Evolutionary conservation across 2,113 vertebrate species (phyloP).

Genomic region (Rhadina sibilatrix): DNA sequence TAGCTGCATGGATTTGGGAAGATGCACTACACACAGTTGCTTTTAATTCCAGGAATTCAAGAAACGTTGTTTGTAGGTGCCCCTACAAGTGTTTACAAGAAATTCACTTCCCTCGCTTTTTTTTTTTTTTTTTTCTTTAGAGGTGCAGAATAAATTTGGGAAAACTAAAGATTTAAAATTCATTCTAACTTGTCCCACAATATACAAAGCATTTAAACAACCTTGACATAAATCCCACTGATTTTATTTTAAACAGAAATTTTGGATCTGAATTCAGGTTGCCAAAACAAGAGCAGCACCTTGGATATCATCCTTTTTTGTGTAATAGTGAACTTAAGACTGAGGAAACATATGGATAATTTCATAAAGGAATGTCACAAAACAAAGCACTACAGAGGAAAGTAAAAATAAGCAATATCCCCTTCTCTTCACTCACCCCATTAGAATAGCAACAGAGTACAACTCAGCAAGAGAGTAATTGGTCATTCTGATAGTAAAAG

Average conservation of each 20-base stretch:
- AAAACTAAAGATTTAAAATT: not conserved
- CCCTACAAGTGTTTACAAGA: not conserved
- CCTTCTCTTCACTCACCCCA: not conserved
- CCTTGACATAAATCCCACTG: not conserved
- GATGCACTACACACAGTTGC: not conserved
- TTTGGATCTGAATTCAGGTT: not conserved
- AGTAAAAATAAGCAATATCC: constrained; percentile 14
- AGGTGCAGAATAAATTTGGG: not conserved
- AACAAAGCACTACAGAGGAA: not conserved
- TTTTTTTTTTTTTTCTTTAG: not conserved
- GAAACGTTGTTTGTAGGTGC: not conserved
- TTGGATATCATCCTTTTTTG: not conserved
- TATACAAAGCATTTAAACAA: not conserved
- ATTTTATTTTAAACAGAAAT: not conserved
- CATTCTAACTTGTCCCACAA: not conserved
- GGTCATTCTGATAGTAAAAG: not conserved
- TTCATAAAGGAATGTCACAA: constrained; percentile 13
- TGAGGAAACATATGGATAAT: not conserved
- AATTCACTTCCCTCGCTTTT: not conserved
- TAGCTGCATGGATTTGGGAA: not conserved
- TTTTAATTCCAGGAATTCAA: not conserved
- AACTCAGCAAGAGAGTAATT: not conserved
- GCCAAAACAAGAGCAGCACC: not conserved
- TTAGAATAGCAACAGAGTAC: constrained; percentile 17
- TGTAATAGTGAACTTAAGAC: not conserved